phyloP scores from a whole-genome alignment of 2,797 vertebrate species.

The Pangasius djambal region DNA sequence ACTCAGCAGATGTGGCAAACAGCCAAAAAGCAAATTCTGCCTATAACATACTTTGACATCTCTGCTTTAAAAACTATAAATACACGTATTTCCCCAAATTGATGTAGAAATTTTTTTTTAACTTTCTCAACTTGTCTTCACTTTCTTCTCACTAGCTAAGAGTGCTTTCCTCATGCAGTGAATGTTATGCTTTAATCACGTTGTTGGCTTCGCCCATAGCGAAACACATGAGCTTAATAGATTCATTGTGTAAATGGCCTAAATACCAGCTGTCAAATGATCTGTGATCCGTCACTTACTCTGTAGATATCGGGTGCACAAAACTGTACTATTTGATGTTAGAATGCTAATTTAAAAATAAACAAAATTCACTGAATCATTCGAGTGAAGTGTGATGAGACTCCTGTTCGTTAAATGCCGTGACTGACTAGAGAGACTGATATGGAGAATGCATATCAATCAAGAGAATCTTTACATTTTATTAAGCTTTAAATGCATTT shows the following conservation, averaged over 20 bases:
- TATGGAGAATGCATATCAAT: neutral
- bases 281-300: neutral
- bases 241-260: neutral
- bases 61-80: neutral
- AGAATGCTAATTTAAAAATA: neutral
- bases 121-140: neutral
- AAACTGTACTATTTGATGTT: neutral
- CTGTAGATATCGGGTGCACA: neutral
- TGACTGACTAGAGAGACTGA: neutral
- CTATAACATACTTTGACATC: neutral
- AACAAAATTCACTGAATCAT: neutral
- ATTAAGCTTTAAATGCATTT: neutral
- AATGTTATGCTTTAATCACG: neutral
- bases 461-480: neutral
- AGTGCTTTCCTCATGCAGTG: neutral
- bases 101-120: neutral
- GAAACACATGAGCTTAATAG: neutral
- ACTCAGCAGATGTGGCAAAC: neutral
- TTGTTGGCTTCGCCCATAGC: neutral
- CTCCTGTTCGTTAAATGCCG: neutral
- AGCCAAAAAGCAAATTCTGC: neutral
- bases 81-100: neutral
- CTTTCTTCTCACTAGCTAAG: neutral
- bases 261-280: constrained; percentile 18
- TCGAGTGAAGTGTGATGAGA: neutral